Evolutionary conservation across 1,140 invertebrate genomes (phyloP).

Genomic region (Drosophila aff.): DNA sequence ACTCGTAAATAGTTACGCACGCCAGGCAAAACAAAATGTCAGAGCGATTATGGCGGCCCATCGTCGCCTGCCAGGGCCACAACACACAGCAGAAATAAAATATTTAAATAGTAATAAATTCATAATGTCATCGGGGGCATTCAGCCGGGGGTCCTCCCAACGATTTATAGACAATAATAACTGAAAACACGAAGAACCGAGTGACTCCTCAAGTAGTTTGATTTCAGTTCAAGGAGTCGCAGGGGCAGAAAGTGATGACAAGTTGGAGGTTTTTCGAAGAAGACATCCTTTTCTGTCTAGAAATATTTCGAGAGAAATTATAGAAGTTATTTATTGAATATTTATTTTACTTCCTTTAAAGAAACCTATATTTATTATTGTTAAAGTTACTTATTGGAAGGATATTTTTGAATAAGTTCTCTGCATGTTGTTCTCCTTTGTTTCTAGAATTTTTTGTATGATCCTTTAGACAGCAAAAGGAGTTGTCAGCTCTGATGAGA

Average conservation of each 20-base stretch:
- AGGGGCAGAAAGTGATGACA: neutral
- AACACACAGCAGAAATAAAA: constrained; percentile 67
- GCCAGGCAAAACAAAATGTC: constrained; percentile 64
- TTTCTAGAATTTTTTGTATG: neutral
- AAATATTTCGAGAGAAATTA: neutral
- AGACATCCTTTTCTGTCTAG: rapidly evolving
- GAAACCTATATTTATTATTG: neutral
- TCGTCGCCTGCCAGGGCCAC: constrained; percentile 75
- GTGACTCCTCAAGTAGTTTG: constrained; percentile 70
- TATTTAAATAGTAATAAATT: constrained; percentile 84
- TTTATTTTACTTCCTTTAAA: neutral
- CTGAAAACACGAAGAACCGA: constrained; percentile 70
- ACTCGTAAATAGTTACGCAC: constrained; percentile 82
- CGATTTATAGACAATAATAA: constrained; percentile 81
- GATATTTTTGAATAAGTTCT: too few species aligned
- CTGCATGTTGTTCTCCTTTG: rapidly evolving
- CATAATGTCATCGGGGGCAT: constrained; percentile 80
- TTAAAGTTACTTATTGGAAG: too few species aligned
- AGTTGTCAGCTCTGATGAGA: constrained; percentile 4
- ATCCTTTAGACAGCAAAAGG: neutral
- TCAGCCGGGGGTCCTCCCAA: constrained; percentile 47
- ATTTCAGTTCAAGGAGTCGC: constrained; percentile 51
- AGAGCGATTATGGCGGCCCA: constrained; percentile 69
- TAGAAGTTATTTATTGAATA: neutral
- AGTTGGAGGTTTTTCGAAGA: neutral